Evolutionary conservation across 2,797 vertebrate species (phyloP).

Genomic region (Furcifer pardalis): DNA sequence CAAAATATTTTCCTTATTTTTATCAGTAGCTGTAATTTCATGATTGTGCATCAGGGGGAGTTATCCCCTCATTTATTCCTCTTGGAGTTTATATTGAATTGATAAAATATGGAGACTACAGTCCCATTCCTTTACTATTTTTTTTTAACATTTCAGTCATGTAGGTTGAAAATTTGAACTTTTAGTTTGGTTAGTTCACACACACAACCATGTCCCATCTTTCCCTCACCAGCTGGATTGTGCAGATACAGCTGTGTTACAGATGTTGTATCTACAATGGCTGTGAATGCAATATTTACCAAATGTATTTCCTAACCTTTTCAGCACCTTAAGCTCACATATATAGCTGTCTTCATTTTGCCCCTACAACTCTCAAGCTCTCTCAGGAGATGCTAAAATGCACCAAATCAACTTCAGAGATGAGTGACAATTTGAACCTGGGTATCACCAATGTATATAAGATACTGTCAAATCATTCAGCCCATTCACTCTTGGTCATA

Average conservation of each 20-base stretch:
- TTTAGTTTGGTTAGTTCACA: neutral
- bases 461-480: neutral
- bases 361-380: neutral
- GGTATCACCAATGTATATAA: neutral
- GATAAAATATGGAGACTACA: neutral
- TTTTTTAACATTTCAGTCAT: neutral
- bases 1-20: neutral
- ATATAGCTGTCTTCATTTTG: neutral
- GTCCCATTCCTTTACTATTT: neutral
- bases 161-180: neutral
- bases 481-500: neutral
- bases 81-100: neutral
- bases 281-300: neutral
- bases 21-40: neutral
- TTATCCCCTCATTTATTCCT: constrained; percentile 5
- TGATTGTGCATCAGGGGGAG: neutral
- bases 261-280: too few species aligned
- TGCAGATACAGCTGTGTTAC: neutral
- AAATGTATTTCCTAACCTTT: neutral
- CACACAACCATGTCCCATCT: neutral
- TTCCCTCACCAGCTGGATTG: neutral
- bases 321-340: neutral
- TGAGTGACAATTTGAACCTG: neutral
- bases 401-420: neutral
- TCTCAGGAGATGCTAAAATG: neutral